These are phyloP conservation scores for Corapipo altera DNA, from an alignment of 2,113 vertebrate species.

Conservation along the genomic window DNA sequence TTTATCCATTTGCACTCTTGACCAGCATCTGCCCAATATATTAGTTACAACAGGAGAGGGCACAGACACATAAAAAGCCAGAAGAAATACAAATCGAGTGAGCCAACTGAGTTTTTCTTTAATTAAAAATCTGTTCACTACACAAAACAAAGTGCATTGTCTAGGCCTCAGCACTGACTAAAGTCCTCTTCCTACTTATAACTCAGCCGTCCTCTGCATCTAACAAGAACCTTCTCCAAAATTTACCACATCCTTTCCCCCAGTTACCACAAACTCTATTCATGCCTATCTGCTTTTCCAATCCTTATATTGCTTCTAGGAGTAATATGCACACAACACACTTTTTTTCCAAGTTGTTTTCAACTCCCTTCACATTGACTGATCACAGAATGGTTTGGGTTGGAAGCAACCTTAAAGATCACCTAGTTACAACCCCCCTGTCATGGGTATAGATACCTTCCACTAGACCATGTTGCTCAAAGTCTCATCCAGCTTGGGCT, in stretches of 20 bases:
- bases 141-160: neutral
- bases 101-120: neutral
- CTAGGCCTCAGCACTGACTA: neutral
- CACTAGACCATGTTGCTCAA: neutral
- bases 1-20: neutral
- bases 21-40: neutral
- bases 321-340: neutral
- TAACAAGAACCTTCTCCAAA: neutral
- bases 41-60: neutral
- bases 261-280: neutral
- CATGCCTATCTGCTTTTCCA: neutral
- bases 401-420: neutral
- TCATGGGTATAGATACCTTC: neutral
- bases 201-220: neutral
- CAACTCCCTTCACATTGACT: neutral
- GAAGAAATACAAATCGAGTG: neutral
- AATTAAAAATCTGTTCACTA: neutral
- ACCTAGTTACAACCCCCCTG: neutral
- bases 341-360: neutral
- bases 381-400: neutral
- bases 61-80: neutral
- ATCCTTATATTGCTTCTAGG: neutral
- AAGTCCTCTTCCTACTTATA: neutral
- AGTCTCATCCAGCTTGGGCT: neutral
- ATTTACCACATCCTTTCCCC: neutral